Conservation (phyloP, 2,888 invertebrate genomes). For the Bibio marci region DNA sequence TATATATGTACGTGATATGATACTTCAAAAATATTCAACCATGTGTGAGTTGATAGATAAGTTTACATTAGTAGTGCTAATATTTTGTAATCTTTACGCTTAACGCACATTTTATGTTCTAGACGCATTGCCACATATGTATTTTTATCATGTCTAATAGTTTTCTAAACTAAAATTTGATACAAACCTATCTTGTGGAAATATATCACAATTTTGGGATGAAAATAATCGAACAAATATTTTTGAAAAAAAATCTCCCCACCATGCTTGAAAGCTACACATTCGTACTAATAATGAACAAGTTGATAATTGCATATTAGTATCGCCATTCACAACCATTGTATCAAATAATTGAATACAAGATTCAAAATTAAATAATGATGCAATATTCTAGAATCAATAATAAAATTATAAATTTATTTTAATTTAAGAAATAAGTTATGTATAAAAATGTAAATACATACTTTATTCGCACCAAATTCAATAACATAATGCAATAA, state of each 20-base stretch:
- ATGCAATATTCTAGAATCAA: conserved; percentile 19
- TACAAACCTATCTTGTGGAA: conserved; percentile 83
- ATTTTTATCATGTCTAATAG: background rate
- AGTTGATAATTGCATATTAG: conserved; percentile 59
- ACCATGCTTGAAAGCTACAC: conserved; percentile 59
- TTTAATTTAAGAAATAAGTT: conserved; percentile 32
- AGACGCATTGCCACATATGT: background rate
- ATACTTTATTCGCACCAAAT: conserved; percentile 31
- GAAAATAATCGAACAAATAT: conserved; percentile 64
- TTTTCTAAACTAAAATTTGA: no score
- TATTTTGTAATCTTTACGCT: background rate
- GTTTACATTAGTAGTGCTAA: conserved; percentile 4
- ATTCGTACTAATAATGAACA: conserved; percentile 63
- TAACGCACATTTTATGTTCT: no score
- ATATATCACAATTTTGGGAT: conserved; percentile 57
- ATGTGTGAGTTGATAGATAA: no score
- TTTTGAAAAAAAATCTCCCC: conserved; percentile 80
- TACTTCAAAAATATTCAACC: no score
- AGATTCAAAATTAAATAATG: conserved; percentile 26
- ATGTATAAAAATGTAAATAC: conserved; percentile 10
- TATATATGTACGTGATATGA: no score
- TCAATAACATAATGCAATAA: conserved; percentile 52
- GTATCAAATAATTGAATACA: conserved; percentile 53
- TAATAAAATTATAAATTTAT: conserved; percentile 14
- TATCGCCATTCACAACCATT: conserved; percentile 59